A percentile compares a stretch with the other conserved stretches of the same genome.
These are phyloP conservation scores for Sakesphorus luctuosus DNA, from an alignment of 2,113 vertebrate species.

Conservation along the genomic window DNA sequence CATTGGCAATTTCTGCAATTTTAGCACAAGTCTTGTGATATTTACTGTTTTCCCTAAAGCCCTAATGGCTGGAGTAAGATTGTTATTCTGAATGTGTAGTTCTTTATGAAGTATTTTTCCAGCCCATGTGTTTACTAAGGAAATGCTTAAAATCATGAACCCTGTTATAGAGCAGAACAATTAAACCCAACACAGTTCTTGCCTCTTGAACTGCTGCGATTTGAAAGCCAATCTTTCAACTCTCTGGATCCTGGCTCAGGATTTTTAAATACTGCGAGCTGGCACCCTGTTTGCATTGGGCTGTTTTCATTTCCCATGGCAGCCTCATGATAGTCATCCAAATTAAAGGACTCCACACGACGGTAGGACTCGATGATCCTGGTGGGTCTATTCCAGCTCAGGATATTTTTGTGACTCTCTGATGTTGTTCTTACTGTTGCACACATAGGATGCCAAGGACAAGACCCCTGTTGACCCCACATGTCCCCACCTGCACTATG, in stretches of 20 bases:
- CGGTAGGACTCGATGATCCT: not conserved
- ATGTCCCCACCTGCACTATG: accelerated
- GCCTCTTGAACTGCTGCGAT: not conserved
- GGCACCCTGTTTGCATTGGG: not conserved
- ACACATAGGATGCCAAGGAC: accelerated
- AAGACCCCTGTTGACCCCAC: accelerated
- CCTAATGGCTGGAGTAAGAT: not conserved
- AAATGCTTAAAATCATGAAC: not conserved
- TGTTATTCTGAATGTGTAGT: not conserved
- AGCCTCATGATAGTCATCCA: not conserved
- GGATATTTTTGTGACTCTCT: not conserved
- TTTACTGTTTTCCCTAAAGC: conserved; percentile 13
- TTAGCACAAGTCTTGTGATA: not conserved
- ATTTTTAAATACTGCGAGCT: not conserved
- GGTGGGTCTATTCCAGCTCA: not conserved
- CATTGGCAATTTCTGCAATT: not conserved
- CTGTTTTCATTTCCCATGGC: not conserved
- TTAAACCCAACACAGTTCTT: not conserved
- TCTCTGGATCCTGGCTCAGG: not conserved
- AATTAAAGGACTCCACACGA: not conserved
- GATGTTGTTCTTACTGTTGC: accelerated
- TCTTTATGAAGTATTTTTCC: not conserved
- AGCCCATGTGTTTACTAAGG: not conserved
- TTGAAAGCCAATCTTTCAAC: not conserved
- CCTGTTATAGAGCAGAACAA: not conserved